Percentiles rank a stretch among this genome's conserved stretches.
Conservation (phyloP, 2,888 invertebrate genomes). For the Pelosia muscerda region DNA sequence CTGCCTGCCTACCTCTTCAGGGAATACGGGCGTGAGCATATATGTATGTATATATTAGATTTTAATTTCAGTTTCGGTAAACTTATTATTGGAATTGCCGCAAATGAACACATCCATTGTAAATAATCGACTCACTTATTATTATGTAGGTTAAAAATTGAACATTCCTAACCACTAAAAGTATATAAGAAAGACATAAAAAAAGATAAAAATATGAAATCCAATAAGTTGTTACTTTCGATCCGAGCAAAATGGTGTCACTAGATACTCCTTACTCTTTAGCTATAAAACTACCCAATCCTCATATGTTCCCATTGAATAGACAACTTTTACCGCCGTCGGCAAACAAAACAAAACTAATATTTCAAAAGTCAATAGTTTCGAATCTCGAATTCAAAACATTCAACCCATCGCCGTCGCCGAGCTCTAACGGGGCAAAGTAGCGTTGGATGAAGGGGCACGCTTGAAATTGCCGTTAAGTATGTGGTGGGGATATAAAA, state of each 20-base stretch:
- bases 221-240: slow-evolving; percentile 3
- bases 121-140: too few species aligned
- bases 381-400: slow-evolving; percentile 47
- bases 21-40: too few species aligned
- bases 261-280: not conserved
- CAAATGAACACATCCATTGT: too few species aligned
- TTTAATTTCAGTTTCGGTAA: too few species aligned
- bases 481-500: slow-evolving; percentile 80
- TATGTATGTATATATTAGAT: too few species aligned
- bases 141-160: too few species aligned
- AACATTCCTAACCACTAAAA: not conserved
- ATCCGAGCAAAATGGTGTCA: not conserved
- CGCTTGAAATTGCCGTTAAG: slow-evolving; percentile 79
- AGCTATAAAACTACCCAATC: slow-evolving; percentile 23
- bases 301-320: slow-evolving; percentile 34
- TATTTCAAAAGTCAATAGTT: slow-evolving; percentile 54
- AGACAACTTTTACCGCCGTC: slow-evolving; percentile 38
- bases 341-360: slow-evolving; percentile 51
- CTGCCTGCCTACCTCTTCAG: too few species aligned
- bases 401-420: slow-evolving; percentile 30
- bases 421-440: slow-evolving; percentile 56
- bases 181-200: not conserved
- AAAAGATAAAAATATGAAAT: not conserved
- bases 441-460: slow-evolving; percentile 67
- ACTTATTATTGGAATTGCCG: too few species aligned